Conservation (phyloP, 37 sponge, comb jelly and placozoan genomes). For the Hormiphora californensis region DNA sequence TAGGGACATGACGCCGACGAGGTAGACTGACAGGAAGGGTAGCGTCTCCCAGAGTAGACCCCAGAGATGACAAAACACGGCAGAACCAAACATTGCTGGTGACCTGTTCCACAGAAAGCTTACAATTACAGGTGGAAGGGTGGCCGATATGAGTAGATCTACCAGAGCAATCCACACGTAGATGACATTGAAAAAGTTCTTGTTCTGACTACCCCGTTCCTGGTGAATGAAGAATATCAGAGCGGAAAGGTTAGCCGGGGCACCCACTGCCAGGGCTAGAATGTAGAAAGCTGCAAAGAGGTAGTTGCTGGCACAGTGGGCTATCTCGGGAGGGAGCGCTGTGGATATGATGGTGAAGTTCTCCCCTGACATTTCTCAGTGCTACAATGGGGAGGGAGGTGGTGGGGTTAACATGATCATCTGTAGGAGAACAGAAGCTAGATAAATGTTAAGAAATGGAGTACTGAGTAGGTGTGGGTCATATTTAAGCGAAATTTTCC, state of each 20-base stretch:
- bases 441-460: too few species aligned
- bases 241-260: slow-evolving; percentile 17
- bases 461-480: too few species aligned
- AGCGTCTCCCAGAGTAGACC: slow-evolving; percentile 36
- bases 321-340: too few species aligned
- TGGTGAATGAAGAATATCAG: slow-evolving; percentile 3
- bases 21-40: slow-evolving; percentile 42
- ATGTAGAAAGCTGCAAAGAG: slow-evolving; percentile 30
- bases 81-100: neutral
- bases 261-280: neutral
- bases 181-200: slow-evolving; percentile 29
- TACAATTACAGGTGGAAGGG: slow-evolving; percentile 18
- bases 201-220: too few species aligned
- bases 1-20: slow-evolving; percentile 50
- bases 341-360: too few species aligned
- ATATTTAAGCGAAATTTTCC: too few species aligned
- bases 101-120: slow-evolving; percentile 1
- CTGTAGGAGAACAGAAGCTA: too few species aligned
- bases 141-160: neutral
- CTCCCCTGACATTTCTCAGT: too few species aligned
- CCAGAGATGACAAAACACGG: slow-evolving; percentile 35
- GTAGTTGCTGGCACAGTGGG: too few species aligned
- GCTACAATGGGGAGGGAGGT: too few species aligned
- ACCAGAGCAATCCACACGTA: slow-evolving; percentile 2
- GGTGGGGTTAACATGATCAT: too few species aligned